Percentiles rank a stretch among this genome's conserved stretches.
phyloP scores from a whole-genome alignment of 2,113 vertebrate species.

The Lophochroa leadbeateri region DNA sequence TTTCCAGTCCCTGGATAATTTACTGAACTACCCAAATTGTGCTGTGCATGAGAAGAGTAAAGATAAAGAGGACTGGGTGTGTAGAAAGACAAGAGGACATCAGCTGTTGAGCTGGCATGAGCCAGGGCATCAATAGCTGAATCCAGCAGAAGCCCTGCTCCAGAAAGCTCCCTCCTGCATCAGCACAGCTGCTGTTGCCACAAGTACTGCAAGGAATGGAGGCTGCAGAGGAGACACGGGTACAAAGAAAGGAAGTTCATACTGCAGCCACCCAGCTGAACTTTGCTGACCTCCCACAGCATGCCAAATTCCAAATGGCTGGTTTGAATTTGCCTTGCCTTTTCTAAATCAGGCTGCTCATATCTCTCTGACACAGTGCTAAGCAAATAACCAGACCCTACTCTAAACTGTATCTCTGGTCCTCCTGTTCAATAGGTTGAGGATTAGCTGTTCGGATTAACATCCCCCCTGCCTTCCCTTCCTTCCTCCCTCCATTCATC shows the following conservation, averaged over 20 bases:
- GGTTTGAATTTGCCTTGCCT: not conserved
- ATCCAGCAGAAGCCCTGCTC: not conserved
- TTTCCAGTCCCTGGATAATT: not conserved
- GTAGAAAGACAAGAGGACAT: not conserved
- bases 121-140: not conserved
- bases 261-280: not conserved
- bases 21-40: not conserved
- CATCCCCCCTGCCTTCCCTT: not conserved
- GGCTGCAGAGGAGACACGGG: not conserved
- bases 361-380: constrained; percentile 40
- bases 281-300: constrained; percentile 16
- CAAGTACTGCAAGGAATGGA: not conserved
- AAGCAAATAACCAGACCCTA: constrained; percentile 45
- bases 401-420: constrained; percentile 1
- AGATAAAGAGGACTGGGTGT: not conserved
- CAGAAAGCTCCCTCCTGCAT: not conserved
- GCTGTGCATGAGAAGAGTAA: not conserved
- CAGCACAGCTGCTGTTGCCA: not conserved
- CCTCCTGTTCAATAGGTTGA: not conserved
- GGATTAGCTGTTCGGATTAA: constrained; percentile 65
- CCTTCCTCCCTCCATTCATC: not conserved
- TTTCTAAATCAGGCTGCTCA: not conserved
- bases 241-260: constrained; percentile 54
- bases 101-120: not conserved
- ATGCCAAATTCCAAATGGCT: not conserved